Base-by-base conservation (phyloP, 2,888 invertebrate genomes). In the Xanthia togata region DNA sequence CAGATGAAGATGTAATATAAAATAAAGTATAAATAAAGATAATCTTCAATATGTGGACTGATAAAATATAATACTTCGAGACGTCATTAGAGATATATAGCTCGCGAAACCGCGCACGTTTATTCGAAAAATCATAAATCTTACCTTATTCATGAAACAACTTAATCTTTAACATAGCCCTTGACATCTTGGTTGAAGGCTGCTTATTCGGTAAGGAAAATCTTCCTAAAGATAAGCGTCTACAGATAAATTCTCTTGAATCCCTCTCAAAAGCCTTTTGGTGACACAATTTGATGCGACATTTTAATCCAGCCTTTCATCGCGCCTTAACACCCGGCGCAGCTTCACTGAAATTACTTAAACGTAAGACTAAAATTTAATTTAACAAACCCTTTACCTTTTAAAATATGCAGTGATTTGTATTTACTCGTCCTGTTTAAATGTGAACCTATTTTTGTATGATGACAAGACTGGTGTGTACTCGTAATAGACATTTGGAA, bases 261-360 rank as follows among this genome's bases (percentile, higher is more conserved):
- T 55, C 63, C 53, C 44, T 59, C 68, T 77, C 50, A 71, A 71
- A 81, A 64, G 63, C 73, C 67, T 68, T 84, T 76, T 73, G 79
- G 55, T 73, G 68, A 55, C 74, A 78, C 75, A 83, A 84, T 80
- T 84, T 80, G 73, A 69, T 64, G 72, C 50, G 82, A 78, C 84
- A 65, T 74, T 75, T 75, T 86, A 84, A 84, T 83, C 80, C 70
- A 67, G 9, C 55, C 70, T 82, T 82, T 82, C 82, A 79, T 86
- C 78, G 77, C 69, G 59, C 17, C 57, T 78, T 55, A 82, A 80
- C 76, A 79, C 62, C 38, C 63, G 26, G 62, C 76, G 70, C 73
- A 65, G 44, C 65, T 70, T 71, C 31, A 9, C 55, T 20, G n/a
- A 70, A 69, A 76, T 82, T 82, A 74, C 75, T 80, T 75, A 79